phyloP scores from a whole-genome alignment of 2,797 vertebrate genomes.

The Rhinoraja longicauda region DNA sequence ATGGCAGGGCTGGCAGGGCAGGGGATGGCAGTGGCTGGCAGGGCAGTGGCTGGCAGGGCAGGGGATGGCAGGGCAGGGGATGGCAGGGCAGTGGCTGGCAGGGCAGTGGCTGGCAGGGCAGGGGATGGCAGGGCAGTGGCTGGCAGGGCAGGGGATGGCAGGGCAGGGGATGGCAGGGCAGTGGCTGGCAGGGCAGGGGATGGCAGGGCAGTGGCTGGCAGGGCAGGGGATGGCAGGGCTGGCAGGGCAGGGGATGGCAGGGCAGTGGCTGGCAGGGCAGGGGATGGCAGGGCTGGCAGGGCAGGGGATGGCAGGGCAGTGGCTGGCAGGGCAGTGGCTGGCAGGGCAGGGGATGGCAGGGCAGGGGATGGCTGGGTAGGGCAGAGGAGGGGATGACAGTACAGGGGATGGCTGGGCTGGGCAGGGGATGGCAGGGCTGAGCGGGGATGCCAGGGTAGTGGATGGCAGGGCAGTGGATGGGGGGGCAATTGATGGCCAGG shows the following conservation, averaged over 20 bases:
- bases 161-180: too few relatives aligned
- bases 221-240: not conserved
- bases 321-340: not conserved
- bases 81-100: conserved; percentile 44
- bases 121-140: not conserved
- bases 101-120: not conserved
- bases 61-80: conserved; percentile 43
- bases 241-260: conserved; percentile 41
- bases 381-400: not conserved
- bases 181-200: not conserved
- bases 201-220: not conserved
- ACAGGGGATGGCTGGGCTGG: too few relatives aligned
- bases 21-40: conserved; percentile 40
- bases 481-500: conserved; percentile 45
- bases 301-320: not conserved
- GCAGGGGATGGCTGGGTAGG: not conserved
- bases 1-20: not conserved
- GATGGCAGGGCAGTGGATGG: not conserved
- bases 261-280: conserved; percentile 39
- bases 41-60: conserved; percentile 42
- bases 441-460: not conserved
- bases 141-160: not conserved
- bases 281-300: conserved; percentile 39
- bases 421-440: not conserved
- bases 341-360: not conserved